Evolutionary conservation across 2,113 vertebrate genomes (phyloP).

Genomic region (Narcine bancroftii): DNA sequence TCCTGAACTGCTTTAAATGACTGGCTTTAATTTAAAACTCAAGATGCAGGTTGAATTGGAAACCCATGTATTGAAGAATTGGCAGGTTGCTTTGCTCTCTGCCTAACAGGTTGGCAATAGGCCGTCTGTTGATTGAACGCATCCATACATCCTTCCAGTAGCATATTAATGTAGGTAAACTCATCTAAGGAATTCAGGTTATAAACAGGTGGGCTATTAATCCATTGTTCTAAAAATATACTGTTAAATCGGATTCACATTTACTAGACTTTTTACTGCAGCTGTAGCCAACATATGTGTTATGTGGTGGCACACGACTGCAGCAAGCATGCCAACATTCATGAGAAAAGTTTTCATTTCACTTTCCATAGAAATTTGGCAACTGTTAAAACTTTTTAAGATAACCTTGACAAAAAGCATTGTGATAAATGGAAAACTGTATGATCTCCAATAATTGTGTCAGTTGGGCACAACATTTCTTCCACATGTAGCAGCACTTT

Average conservation of each 20-base stretch:
- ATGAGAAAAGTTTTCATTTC: not conserved
- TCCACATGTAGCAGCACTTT: not conserved
- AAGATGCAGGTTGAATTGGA: slow-evolving; percentile 38
- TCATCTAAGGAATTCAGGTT: slow-evolving; percentile 43
- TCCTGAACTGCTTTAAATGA: slow-evolving; percentile 55
- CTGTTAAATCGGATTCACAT: slow-evolving; percentile 45
- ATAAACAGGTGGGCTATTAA: slow-evolving; percentile 52
- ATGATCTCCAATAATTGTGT: not conserved
- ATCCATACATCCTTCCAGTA: slow-evolving; percentile 48
- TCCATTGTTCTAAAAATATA: slow-evolving; percentile 48
- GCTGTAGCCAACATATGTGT: slow-evolving; percentile 40
- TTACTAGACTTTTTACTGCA: slow-evolving; percentile 41
- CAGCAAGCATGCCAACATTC: slow-evolving; percentile 10
- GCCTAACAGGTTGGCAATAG: slow-evolving; percentile 42
- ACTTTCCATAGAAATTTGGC: not conserved
- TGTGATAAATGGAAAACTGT: not conserved
- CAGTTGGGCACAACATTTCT: not conserved
- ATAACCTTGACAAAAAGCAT: not conserved
- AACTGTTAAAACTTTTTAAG: not conserved
- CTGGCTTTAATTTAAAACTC: slow-evolving; percentile 50
- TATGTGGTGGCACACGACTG: slow-evolving; percentile 40
- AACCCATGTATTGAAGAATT: slow-evolving; percentile 39
- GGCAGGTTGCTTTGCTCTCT: slow-evolving; percentile 42
- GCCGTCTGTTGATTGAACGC: slow-evolving; percentile 49
- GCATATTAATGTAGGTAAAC: slow-evolving; percentile 43